Base-by-base conservation (phyloP, 1,140 invertebrate genomes). In the Drosophila melanogaster region DNA sequence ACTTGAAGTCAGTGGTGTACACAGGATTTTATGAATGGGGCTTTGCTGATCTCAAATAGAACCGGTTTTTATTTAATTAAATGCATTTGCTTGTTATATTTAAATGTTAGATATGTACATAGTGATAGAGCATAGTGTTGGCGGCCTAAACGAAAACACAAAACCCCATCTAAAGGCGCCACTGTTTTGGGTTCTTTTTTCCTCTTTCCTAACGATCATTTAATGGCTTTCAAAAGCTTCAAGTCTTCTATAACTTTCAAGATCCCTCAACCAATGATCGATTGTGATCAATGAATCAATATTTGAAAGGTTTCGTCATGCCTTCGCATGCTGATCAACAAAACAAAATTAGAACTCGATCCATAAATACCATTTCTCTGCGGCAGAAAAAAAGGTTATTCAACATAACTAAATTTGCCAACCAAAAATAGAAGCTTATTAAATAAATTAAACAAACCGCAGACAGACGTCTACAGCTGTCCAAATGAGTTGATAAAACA, bases 341-440 rank as follows among this genome's bases (percentile, higher is more conserved):
- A 4, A 14, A 59, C 43, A 62, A 14, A 74, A 64, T 56, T 67
- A 66, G 22, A 41, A 62, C 65, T 53, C 35, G 19, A 26, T 35
- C 53, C 33, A 11, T 10, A 35, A 19, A 59, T 6, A 58, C 14
- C 15, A 17, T n/a, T 12, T 50, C n/a, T 11, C 26, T 33, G 11
- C 12, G 19, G n/a, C n/a, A 26, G 30, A 30, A 26, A 47, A 47
- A 57, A 14, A 61, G 47, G 49, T 62, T 22, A 53, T 37, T 40
- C 61, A 67, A 74, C 41, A 64, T 53, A 55, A 85, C 70, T 69
- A 65, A 66, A 85, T 85, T 80, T 86, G 75, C 49, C 58, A 55
- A 22, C 84, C 79, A 89, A 89, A 83, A 77, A 87, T 83, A 89
- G 71, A 76, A 89, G 84, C 77, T 86, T 69, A 79, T 83, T 79